Evolutionary conservation across 2,888 invertebrate species (phyloP), one percentile per base, ranked within the genome.

Genomic region (Drosophila pseudotakahashii): DNA sequence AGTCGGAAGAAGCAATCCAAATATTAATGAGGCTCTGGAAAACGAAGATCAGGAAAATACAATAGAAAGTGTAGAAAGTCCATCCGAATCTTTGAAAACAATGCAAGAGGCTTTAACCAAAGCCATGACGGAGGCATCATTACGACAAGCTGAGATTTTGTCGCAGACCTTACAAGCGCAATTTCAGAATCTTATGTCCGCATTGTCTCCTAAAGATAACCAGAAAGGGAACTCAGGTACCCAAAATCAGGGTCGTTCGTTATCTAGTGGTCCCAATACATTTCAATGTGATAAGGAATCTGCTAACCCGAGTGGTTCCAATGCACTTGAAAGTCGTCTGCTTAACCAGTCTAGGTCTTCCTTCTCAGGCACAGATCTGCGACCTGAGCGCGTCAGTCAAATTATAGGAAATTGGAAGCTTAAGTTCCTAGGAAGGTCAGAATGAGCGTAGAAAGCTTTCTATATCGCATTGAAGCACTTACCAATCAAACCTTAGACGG

Each of bases 361-460:
- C n/a, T n/a, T n/a, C n/a, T n/a, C n/a, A n/a, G n/a, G n/a, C n/a
- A n/a, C n/a, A n/a, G n/a, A n/a, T n/a, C n/a, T n/a, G n/a, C n/a
- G n/a, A n/a, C n/a, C n/a, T n/a, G n/a, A n/a, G n/a, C n/a, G n/a
- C n/a, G n/a, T n/a, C n/a, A 53, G 42, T 32, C 55, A 55, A 42
- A 55, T 34, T 19, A 34, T 41, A 32, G 13, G 11, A 16, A 50
- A 48, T 19, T 41, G 59, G 64, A 59, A 52, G 10, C 11, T 66
- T 2, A 52, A 52, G 3, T 59, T 66, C 30, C 41, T 39, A 7
- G 64, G 19, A 32, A 36, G 30, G n/a, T 26, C 16, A 14, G 11
- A 16, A 32, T 64, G 16, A 34, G 61, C 0, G 48, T 68, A 9
- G 63, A 68, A 9, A 44, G 55, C 34, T 62, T 62, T 34, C 9